Conservation (phyloP, 2,888 invertebrate genomes). For the Leptothorax acervorum region DNA sequence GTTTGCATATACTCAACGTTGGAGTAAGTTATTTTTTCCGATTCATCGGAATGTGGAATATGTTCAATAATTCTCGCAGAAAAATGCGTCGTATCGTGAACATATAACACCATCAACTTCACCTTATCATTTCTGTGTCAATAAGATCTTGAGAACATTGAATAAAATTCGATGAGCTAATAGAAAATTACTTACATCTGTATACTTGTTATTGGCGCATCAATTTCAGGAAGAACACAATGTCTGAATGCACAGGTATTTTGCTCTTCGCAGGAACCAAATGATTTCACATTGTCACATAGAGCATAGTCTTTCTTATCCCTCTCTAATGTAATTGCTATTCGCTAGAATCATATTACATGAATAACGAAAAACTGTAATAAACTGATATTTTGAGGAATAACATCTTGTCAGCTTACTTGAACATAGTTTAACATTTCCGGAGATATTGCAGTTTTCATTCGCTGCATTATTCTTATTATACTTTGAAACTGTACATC, state of each 20-base stretch:
- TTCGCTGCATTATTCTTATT: constrained; percentile 87
- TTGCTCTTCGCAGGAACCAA: constrained; percentile 89
- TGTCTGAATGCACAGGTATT: constrained; percentile 89
- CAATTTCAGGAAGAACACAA: constrained; percentile 86
- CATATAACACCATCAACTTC: constrained; percentile 78
- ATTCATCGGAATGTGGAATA: constrained; percentile 74
- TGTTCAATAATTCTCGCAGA: constrained; percentile 87
- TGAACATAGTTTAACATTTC: constrained; percentile 80
- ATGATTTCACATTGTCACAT: constrained; percentile 88
- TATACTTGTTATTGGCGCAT: constrained; percentile 87
- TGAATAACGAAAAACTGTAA: background rate
- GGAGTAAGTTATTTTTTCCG: constrained; percentile 66
- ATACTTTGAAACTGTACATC: constrained; percentile 88
- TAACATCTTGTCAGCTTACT: constrained; percentile 74
- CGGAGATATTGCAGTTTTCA: constrained; percentile 78
- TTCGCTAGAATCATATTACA: constrained; percentile 65
- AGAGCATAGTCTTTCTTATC: constrained; percentile 86
- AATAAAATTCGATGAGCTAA: constrained; percentile 5
- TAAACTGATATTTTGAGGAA: background rate
- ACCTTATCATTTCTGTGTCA: constrained; percentile 79
- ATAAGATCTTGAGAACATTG: constrained; percentile 16
- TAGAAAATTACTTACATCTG: constrained; percentile 69
- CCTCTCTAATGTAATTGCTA: constrained; percentile 77
- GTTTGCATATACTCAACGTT: constrained; percentile 73
- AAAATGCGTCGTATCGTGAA: constrained; percentile 88